Base-by-base conservation (phyloP, 2,888 invertebrate species). In the Harpalus rubripes region DNA sequence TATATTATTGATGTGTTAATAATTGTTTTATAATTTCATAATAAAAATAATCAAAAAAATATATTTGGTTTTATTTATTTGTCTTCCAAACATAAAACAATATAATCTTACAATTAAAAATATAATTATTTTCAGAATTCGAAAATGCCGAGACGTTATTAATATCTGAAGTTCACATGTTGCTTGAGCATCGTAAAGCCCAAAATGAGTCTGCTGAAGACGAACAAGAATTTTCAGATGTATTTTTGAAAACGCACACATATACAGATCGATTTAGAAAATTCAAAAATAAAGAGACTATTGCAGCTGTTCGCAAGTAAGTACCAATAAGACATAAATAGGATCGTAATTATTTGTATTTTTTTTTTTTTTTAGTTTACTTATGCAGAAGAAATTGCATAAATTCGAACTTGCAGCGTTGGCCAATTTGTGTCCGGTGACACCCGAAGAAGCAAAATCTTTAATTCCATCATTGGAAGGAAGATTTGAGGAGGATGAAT, bases 151-250 rank as follows among this genome's bases (percentile, higher is more conserved):
- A 99, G 92, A 99, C 99, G 0, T 92, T 99, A 85, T 92, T 99
- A 81, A 98, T 99, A 90, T 98, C 98, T 1, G 98, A 98, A 92
- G 98, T 98, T 0, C 96, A 97, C 90, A 98, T 99, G 97, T 92
- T 99, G 88, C 91, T 99, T 88, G 98, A 99, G 90, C 99, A 99
- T 91, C 94, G 99, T 81, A 98, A 99, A 91, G 96, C 97, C 52
- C 99, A 99, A 91, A 99, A 99, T 91, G 99, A 99, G 91, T 98
- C 97, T 41, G 98, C 98, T 1, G 99, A 99, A 90, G 99, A 99
- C 89, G 98, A 98, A 90, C 99, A 99, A 91, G 99, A 99, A 91
- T 96, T 99, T 90, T 98, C 98, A 0, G 99, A 99, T 91, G 99
- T 99, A 7, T 99, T 99, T 90, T 96, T 98, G 95, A 99, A 99